Evolutionary conservation across 2,888 invertebrate species (phyloP).

Genomic region (Amiota communis): DNA sequence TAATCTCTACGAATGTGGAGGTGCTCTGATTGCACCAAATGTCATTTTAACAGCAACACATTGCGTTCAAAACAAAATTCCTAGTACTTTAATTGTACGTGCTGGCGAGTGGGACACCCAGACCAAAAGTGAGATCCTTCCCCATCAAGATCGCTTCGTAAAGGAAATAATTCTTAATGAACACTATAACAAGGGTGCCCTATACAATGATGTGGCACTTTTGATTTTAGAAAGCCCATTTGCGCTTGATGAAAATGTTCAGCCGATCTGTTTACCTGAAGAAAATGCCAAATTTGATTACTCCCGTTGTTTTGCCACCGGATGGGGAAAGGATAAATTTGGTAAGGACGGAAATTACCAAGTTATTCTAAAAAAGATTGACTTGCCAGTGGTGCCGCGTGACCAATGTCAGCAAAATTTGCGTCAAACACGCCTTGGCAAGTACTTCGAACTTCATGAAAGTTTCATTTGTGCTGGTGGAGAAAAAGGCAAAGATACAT

Average conservation of each 20-base stretch:
- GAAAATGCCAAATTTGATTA: conserved; percentile 68
- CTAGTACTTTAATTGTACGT: conserved; percentile 74
- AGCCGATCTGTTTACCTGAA: conserved; percentile 80
- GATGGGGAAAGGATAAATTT: conserved; percentile 71
- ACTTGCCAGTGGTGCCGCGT: conserved; percentile 80
- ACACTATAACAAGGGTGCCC: conserved; percentile 77
- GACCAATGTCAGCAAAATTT: conserved; percentile 74
- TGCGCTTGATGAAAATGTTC: conserved; percentile 78
- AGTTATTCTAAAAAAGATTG: conserved; percentile 81
- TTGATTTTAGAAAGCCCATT: conserved; percentile 79
- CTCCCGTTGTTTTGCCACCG: conserved; percentile 66
- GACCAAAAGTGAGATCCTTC: conserved; percentile 79
- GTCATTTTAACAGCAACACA: conserved; percentile 89
- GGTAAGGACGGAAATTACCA: conserved; percentile 75
- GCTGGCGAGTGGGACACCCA: conserved; percentile 91
- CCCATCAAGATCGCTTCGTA: conserved; percentile 82
- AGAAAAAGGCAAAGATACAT: conserved; percentile 81
- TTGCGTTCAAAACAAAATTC: conserved; percentile 75
- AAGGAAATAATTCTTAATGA: conserved; percentile 77
- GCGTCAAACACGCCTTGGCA: conserved; percentile 80
- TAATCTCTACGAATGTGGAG: conserved; percentile 74
- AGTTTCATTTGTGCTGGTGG: conserved; percentile 88
- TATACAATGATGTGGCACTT: conserved; percentile 84
- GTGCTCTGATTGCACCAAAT: conserved; percentile 67
- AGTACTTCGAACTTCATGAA: conserved; percentile 78